These are phyloP conservation scores for Melanitta fusca DNA, from an alignment of 2,797 vertebrate species.

Conservation along the genomic window DNA sequence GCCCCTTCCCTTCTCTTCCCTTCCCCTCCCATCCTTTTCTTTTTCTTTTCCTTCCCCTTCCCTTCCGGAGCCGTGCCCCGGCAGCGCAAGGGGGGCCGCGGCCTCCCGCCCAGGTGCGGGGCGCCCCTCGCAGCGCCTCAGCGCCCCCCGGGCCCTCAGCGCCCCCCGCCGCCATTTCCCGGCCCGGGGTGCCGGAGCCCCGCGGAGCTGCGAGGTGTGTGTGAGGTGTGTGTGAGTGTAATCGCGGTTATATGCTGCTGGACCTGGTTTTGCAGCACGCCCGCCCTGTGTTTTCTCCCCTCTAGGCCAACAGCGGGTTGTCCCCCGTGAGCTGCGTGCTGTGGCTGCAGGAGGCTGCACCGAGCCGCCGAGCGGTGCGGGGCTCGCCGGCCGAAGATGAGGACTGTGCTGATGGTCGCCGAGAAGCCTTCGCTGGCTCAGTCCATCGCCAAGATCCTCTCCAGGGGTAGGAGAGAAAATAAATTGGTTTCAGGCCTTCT, in stretches of 20 bases:
- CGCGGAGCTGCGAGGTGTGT: not conserved
- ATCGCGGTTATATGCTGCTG: rapidly evolving
- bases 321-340: rapidly evolving
- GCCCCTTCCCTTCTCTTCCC: too few species aligned
- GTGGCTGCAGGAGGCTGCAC: rapidly evolving
- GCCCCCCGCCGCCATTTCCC: too few species aligned
- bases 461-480: slow-evolving; percentile 84
- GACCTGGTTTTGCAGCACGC: rapidly evolving
- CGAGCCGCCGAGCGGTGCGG: not conserved
- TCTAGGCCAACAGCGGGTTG: not conserved
- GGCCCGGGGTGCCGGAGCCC: too few species aligned
- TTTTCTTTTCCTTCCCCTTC: too few species aligned
- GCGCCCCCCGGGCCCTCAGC: too few species aligned
- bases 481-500: rapidly evolving
- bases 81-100: too few species aligned
- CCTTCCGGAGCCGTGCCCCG: too few species aligned
- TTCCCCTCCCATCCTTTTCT: too few species aligned
- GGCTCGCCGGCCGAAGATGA: slow-evolving; percentile 80
- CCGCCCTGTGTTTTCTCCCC: not conserved
- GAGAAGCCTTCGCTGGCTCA: slow-evolving; percentile 97
- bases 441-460: slow-evolving; percentile 96
- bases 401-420: slow-evolving; percentile 93
- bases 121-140: not conserved
- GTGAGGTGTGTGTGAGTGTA: rapidly evolving
- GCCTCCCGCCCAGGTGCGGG: too few species aligned